These are phyloP conservation scores for Octomys mimax DNA, from an alignment of 2,797 vertebrate genomes.

Conservation along the genomic window DNA sequence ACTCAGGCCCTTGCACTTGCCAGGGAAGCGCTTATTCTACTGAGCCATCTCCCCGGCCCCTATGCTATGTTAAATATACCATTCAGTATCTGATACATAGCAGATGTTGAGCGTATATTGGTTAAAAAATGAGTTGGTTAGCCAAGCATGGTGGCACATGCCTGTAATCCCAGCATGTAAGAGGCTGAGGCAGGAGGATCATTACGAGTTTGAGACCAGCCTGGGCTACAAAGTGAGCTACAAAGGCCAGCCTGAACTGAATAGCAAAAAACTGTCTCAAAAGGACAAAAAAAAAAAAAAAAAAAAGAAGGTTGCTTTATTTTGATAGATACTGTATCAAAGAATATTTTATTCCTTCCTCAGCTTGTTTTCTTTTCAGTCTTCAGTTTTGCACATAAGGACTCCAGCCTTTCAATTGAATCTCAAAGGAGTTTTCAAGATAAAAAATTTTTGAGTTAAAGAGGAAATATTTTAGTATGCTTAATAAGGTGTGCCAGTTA, in stretches of 20 bases:
- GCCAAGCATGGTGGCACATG: too few relatives aligned
- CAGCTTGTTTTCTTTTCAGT: constrained; percentile 37
- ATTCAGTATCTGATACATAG: background rate
- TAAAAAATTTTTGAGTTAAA: constrained; percentile 51
- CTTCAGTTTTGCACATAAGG: background rate
- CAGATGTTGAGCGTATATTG: constrained; percentile 6
- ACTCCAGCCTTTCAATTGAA: background rate
- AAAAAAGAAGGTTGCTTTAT: background rate
- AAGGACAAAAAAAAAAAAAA: too few relatives aligned
- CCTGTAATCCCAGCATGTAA: too few relatives aligned
- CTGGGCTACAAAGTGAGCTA: too few relatives aligned
- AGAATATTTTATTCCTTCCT: background rate
- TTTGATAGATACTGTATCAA: constrained; percentile 20
- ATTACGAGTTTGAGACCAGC: too few relatives aligned
- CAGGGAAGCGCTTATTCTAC: too few relatives aligned
- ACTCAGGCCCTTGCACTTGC: too few relatives aligned
- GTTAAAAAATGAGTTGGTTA: background rate
- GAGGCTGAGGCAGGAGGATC: too few relatives aligned
- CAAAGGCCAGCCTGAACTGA: too few relatives aligned
- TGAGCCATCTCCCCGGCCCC: too few relatives aligned
- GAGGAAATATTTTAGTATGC: constrained; percentile 50
- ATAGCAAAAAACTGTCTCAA: too few relatives aligned
- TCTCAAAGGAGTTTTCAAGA: constrained; percentile 1
- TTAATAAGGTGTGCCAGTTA: background rate
- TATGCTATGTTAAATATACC: background rate